These are phyloP conservation scores for Monomorium pharaonis DNA, from an alignment of 1,140 invertebrate genomes.

Conservation along the genomic window DNA sequence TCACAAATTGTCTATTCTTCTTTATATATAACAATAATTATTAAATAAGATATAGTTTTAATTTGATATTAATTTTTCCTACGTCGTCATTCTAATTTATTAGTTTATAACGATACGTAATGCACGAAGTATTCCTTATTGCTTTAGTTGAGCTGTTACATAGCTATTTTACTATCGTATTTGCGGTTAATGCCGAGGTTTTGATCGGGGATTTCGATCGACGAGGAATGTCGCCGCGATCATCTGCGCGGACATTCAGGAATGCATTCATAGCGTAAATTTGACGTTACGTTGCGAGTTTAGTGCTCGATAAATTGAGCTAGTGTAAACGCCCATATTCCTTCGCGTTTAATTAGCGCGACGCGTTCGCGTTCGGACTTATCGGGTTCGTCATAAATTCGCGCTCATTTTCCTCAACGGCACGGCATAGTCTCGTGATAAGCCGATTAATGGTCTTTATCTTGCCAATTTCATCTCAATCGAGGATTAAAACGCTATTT, in stretches of 20 bases:
- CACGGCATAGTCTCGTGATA: neutral
- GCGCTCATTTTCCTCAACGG: neutral
- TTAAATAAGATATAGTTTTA: no score
- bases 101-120: conserved; percentile 16
- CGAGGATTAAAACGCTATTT: neutral
- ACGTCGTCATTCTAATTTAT: neutral
- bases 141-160: conserved; percentile 5
- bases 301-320: conserved; percentile 23
- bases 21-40: no score
- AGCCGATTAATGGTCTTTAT: neutral
- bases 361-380: neutral
- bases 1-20: no score
- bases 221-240: neutral
- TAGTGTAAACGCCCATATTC: neutral
- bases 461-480: neutral
- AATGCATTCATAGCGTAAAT: neutral
- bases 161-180: conserved; percentile 21
- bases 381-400: neutral
- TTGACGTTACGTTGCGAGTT: conserved; percentile 1
- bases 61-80: no score
- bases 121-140: neutral
- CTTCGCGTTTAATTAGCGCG: conserved; percentile 23
- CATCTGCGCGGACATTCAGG: neutral
- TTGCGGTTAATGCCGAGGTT: neutral
- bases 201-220: neutral